phyloP scores from a whole-genome alignment of 2,888 invertebrate species.

The Hypomecis atomaria region DNA sequence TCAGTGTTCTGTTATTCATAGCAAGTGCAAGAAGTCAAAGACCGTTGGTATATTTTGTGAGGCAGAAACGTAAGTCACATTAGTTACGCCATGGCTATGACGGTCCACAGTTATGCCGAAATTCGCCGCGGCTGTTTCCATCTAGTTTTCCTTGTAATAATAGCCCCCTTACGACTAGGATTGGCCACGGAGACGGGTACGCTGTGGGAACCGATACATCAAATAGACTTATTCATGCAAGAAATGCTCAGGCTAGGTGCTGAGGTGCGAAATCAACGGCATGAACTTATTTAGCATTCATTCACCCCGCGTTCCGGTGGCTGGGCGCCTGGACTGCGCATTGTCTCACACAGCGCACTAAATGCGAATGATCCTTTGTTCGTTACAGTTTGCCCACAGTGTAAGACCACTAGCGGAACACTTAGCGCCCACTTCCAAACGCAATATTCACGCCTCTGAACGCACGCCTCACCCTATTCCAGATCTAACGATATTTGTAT shows the following conservation, averaged over 20 bases:
- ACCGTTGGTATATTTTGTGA: constrained; percentile 65
- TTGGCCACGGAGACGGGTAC: constrained; percentile 33
- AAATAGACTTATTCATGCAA: constrained; percentile 37
- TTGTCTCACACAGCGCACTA: constrained; percentile 70
- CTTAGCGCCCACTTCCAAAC: constrained; percentile 72
- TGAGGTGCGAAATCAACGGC: constrained; percentile 51
- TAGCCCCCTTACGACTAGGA: constrained; percentile 27
- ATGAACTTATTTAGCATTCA: constrained; percentile 76
- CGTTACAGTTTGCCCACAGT: constrained; percentile 71
- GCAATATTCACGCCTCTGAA: constrained; percentile 63
- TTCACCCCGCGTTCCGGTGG: constrained; percentile 78
- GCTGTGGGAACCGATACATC: constrained; percentile 42
- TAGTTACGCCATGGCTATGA: constrained; percentile 67
- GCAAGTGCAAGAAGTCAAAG: constrained; percentile 65
- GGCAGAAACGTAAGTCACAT: constrained; percentile 60
- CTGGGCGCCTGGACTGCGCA: constrained; percentile 69
- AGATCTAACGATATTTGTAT: constrained; percentile 70
- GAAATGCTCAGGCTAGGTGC: constrained; percentile 47
- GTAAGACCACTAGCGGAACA: constrained; percentile 70
- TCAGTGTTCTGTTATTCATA: constrained; percentile 63
- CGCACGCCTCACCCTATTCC: constrained; percentile 59
- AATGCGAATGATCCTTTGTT: constrained; percentile 80
- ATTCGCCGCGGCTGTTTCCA: constrained; percentile 47
- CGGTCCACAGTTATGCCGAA: constrained; percentile 48
- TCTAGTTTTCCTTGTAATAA: constrained; percentile 40